Conservation (phyloP, 2,888 invertebrate species). For the Piscicola geometra region DNA sequence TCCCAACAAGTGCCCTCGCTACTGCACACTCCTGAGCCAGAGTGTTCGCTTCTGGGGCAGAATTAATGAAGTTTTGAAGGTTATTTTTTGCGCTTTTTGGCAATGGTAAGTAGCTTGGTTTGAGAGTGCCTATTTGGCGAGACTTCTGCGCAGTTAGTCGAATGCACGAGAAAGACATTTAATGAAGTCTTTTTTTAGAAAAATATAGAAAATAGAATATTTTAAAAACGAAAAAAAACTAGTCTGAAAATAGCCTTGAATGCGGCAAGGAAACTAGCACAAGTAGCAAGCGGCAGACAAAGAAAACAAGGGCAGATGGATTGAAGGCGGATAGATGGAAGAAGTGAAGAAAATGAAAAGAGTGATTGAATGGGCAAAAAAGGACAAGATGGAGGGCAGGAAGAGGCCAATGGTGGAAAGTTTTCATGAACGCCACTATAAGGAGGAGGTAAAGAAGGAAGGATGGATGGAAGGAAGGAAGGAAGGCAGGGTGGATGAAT, state of each 20-base stretch:
- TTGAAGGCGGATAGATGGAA: background rate
- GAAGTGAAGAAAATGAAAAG: background rate
- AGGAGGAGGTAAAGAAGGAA: background rate
- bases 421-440: too few relatives aligned
- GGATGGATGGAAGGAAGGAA: background rate
- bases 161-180: too few relatives aligned
- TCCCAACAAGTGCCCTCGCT: background rate
- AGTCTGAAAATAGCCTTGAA: background rate
- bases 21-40: background rate
- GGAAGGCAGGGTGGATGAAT: background rate
- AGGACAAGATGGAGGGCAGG: too few relatives aligned
- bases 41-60: background rate
- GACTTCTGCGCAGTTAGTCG: too few relatives aligned
- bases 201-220: too few relatives aligned
- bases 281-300: conserved; percentile 10
- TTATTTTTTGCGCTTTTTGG: background rate
- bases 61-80: background rate
- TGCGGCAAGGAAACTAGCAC: background rate
- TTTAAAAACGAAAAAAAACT: background rate
- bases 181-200: too few relatives aligned
- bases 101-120: background rate
- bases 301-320: conserved; percentile 14
- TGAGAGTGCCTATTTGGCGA: background rate
- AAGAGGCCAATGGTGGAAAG: too few relatives aligned
- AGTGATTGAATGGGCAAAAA: too few relatives aligned